A percentile compares a stretch with the other conserved stretches of the same genome.
Evolutionary conservation across 2,888 invertebrate genomes (phyloP).

Genomic region (Blastobasis lacticolella): DNA sequence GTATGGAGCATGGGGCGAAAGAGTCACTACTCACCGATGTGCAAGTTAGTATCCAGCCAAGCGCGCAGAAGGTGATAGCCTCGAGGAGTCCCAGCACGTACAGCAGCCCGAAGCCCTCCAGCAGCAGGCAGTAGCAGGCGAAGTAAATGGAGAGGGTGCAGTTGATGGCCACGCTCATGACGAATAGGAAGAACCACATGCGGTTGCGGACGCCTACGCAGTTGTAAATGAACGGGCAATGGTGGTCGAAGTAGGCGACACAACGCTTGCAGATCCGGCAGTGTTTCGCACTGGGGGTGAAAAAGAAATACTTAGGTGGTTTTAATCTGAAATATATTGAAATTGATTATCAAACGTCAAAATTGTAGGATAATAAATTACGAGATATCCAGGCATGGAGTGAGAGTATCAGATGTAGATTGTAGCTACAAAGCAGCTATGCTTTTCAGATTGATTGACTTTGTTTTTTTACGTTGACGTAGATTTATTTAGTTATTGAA

Average conservation of each 20-base stretch:
- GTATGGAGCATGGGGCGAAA: no score
- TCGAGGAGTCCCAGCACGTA: conserved; percentile 88
- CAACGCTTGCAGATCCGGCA: conserved; percentile 93
- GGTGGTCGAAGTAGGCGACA: conserved; percentile 93
- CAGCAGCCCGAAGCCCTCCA: conserved; percentile 89
- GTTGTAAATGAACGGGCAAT: conserved; percentile 96
- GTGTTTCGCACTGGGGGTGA: conserved; percentile 81
- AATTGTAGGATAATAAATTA: no score
- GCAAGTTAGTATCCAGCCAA: conserved; percentile 91
- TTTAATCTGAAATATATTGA: no score
- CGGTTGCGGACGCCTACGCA: conserved; percentile 94
- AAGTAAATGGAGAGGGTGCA: conserved; percentile 92
- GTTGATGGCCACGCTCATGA: conserved; percentile 90
- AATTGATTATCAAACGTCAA: no score
- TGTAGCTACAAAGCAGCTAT: no score
- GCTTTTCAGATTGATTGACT: no score
- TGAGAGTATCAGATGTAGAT: no score
- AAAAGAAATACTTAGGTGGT: neutral
- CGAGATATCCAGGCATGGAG: no score
- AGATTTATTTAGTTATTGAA: no score
- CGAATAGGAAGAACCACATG: conserved; percentile 94
- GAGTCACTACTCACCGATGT: conserved; percentile 80
- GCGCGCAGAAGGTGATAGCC: conserved; percentile 87
- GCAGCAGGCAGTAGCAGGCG: conserved; percentile 87
- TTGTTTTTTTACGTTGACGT: no score